Base-by-base conservation (phyloP, 2,888 invertebrate species). In the Adelphocoris suturalis region DNA sequence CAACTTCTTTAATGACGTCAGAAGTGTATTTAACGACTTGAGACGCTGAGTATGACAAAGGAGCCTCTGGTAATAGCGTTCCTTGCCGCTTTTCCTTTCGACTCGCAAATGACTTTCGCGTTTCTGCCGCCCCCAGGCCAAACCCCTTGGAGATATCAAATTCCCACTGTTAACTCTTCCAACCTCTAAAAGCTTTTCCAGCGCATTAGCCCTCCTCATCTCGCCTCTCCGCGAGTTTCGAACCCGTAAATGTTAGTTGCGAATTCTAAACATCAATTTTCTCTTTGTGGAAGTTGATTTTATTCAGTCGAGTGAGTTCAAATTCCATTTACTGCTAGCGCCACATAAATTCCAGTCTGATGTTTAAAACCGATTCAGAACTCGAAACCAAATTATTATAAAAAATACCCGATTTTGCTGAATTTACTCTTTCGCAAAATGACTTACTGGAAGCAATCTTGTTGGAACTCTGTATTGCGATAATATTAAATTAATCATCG, bases 1-100 rank as follows among this genome's bases (percentile, higher is more conserved):
- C 37, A 85, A 85, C 57, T 85, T 85, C 85, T 85, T 85, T 85
- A 85, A 85, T 85, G 85, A 85, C 85, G 85, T 85, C 85, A 85
- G 85, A 85, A 85, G 85, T 57, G 85, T 85, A 85, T 55, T 85
- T 61, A 85, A 85, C 85, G 57, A 85, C 68, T 68, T 68, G 68
- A 68, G 68, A 68, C 57, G 85, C 52, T 19, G 82, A 48, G 37
- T 13, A 27, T 85, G 85, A 85, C 85, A 85, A 85, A 85, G 61
- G 85, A 55, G 82, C 19, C 19, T 11, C 85, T 68, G 68, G 5
- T 85, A 85, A 85, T 85, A 61, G 84, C 48, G 3, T 14, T 28
- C 57, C 28, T 46, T 46, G 46, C 28, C n/a, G 28, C 28, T 28
- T 28, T 84, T 85, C 85, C 57, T 57, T 85, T 61, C 23, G 61